These are phyloP conservation scores for Mormyrus hasselquistii DNA, from an alignment of 2,797 vertebrate genomes.

Conservation along the genomic window DNA sequence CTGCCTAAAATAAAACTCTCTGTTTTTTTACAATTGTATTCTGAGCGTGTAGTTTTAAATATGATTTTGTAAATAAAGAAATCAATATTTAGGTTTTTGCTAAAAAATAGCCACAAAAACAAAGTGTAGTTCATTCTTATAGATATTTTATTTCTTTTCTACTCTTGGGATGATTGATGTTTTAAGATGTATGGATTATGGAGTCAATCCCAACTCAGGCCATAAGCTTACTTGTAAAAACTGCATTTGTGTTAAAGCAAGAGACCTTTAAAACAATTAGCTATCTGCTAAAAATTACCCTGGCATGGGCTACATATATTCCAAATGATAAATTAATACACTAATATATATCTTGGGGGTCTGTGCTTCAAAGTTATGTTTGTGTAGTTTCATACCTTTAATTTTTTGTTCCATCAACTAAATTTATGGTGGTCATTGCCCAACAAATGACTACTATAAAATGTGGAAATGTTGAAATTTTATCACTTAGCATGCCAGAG, in stretches of 20 bases:
- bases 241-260: neutral
- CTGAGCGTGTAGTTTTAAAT: neutral
- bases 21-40: neutral
- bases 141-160: neutral
- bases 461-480: conserved; percentile 11
- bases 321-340: neutral
- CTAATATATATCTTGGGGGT: neutral
- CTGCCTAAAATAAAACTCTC: neutral
- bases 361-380: neutral
- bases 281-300: neutral
- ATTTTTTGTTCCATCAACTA: neutral
- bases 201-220: neutral
- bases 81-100: neutral
- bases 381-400: neutral
- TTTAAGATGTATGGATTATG: neutral
- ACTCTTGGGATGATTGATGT: neutral
- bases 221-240: neutral
- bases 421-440: conserved; percentile 1
- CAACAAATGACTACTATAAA: conserved; percentile 11
- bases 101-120: neutral
- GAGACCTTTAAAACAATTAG: neutral
- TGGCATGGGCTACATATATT: neutral
- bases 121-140: neutral
- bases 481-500: conserved; percentile 18
- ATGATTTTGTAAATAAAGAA: neutral